phyloP scores from a whole-genome alignment of 2,113 vertebrate species.

The Chionodraco myersi region DNA sequence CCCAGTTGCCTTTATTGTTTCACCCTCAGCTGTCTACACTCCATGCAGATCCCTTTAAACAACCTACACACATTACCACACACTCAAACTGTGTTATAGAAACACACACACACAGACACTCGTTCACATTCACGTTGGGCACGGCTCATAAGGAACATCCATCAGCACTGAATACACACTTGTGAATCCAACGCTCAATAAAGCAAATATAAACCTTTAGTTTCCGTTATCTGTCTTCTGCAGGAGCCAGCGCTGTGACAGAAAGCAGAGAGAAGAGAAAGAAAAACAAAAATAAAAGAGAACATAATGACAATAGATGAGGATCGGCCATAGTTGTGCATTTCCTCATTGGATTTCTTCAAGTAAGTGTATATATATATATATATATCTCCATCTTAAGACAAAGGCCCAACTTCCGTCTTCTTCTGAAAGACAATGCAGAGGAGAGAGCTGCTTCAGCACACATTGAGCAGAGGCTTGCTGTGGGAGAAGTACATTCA shows the following conservation, averaged over 20 bases:
- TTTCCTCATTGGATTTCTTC: conserved; percentile 1
- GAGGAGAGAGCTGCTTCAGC: not conserved
- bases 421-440: not conserved
- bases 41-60: conserved; percentile 53
- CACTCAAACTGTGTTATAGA: conserved; percentile 19
- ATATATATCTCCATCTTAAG: conserved; percentile 13
- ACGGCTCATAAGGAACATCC: conserved; percentile 67
- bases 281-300: not conserved
- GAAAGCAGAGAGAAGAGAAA: conserved; percentile 8
- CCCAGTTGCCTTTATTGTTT: conserved; percentile 43
- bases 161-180: conserved; percentile 72
- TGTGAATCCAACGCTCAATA: conserved; percentile 77
- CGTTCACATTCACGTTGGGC: conserved; percentile 24
- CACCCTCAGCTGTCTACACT: conserved; percentile 39
- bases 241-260: conserved; percentile 69
- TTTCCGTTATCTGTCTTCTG: conserved; percentile 75
- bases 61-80: conserved; percentile 47
- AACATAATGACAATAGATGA: not conserved
- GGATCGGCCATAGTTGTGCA: not conserved
- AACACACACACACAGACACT: conserved; percentile 6
- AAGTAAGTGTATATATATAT: conserved; percentile 8
- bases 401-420: not conserved
- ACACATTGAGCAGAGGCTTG: conserved; percentile 29
- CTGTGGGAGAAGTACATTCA: conserved; percentile 4
- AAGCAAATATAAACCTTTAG: conserved; percentile 76